Conservation (phyloP, 2,888 invertebrate species). For the Parnassius apollo region DNA sequence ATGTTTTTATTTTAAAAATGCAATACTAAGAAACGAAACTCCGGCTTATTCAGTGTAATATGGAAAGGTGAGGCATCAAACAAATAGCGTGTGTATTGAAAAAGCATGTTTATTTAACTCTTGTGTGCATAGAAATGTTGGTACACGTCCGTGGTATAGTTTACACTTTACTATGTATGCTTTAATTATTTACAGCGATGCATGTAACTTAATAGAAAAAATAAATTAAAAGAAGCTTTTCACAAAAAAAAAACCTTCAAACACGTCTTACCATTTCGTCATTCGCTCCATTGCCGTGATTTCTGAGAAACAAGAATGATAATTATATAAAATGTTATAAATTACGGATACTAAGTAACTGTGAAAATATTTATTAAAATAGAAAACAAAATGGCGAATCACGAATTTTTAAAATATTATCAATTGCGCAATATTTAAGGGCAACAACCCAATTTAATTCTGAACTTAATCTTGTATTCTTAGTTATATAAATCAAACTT, state of each 20-base stretch:
- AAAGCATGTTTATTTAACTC: slow-evolving; percentile 61
- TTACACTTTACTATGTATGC: slow-evolving; percentile 44
- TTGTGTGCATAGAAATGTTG: slow-evolving; percentile 51
- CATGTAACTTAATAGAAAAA: slow-evolving; percentile 37
- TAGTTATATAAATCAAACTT: slow-evolving; percentile 32
- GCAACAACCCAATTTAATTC: neutral
- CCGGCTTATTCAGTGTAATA: slow-evolving; percentile 35
- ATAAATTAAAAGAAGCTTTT: slow-evolving; percentile 37
- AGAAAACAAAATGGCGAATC: slow-evolving; percentile 9
- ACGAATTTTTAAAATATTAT: neutral
- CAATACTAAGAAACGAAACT: slow-evolving; percentile 18
- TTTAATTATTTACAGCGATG: slow-evolving; percentile 44
- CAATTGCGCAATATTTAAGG: slow-evolving; percentile 1
- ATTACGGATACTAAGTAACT: slow-evolving; percentile 15
- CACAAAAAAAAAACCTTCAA: slow-evolving; percentile 38
- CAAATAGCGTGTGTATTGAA: slow-evolving; percentile 56
- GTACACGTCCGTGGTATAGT: slow-evolving; percentile 46
- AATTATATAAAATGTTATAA: slow-evolving; percentile 28
- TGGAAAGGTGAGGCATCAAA: slow-evolving; percentile 58
- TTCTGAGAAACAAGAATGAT: slow-evolving; percentile 37
- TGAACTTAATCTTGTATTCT: neutral
- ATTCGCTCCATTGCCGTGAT: slow-evolving; percentile 26
- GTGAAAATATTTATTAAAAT: slow-evolving; percentile 21
- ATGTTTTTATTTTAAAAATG: neutral
- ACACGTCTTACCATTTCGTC: slow-evolving; percentile 43